A percentile compares a stretch with the other conserved stretches of the same genome.
phyloP scores from a whole-genome alignment of 2,888 invertebrate species.

The Eilema caniola region DNA sequence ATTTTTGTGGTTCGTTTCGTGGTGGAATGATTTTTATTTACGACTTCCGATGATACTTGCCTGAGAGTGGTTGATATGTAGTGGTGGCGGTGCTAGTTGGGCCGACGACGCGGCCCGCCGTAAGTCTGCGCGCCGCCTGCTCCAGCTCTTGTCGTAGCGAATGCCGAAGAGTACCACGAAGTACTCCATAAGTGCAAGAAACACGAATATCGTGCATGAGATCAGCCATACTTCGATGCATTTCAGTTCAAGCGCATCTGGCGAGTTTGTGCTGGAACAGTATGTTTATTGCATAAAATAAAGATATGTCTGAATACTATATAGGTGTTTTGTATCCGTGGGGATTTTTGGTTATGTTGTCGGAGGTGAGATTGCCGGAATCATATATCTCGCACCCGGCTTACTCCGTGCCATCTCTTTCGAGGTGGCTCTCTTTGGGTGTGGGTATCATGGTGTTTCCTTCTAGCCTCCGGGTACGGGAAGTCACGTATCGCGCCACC shows the following conservation, averaged over 20 bases:
- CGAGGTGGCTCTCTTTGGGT: too few relatives aligned
- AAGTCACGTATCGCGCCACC: too few relatives aligned
- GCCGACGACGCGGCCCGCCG: conserved; percentile 78
- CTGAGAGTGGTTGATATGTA: conserved; percentile 82
- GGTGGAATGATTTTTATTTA: conserved; percentile 43
- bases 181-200: conserved; percentile 88
- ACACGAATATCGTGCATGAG: conserved; percentile 89
- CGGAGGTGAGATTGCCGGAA: too few relatives aligned
- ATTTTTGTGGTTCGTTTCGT: conserved; percentile 35
- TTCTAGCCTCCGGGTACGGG: too few relatives aligned
- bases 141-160: conserved; percentile 89
- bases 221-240: conserved; percentile 90
- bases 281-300: not conserved
- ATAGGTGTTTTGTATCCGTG: too few relatives aligned
- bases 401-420: too few relatives aligned
- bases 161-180: conserved; percentile 89
- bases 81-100: conserved; percentile 76
- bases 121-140: conserved; percentile 78
- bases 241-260: conserved; percentile 88
- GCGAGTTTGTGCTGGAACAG: conserved; percentile 87
- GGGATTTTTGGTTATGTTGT: too few relatives aligned
- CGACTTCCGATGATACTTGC: conserved; percentile 49
- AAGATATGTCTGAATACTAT: not conserved
- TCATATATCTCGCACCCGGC: too few relatives aligned
- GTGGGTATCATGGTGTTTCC: too few relatives aligned